These are phyloP conservation scores for Stegophylla sp. DNA, from an alignment of 2,888 invertebrate genomes.

Conservation along the genomic window DNA sequence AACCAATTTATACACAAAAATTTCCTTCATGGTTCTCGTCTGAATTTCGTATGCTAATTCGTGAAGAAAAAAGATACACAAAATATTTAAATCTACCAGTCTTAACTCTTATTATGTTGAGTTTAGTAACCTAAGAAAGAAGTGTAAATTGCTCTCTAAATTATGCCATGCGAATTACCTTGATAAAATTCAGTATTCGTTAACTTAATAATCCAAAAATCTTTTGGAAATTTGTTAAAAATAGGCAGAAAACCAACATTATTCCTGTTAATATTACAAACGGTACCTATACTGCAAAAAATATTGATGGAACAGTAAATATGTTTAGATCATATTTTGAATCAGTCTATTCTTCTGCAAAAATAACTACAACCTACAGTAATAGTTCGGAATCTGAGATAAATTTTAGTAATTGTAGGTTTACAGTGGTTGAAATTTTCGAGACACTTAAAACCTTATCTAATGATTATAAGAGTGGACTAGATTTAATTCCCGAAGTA, in stretches of 20 bases:
- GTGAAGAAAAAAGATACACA: conserved; percentile 11
- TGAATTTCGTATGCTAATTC: conserved; percentile 11
- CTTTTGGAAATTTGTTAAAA: conserved; percentile 22
- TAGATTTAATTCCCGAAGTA: too few species aligned
- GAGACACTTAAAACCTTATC: too few species aligned
- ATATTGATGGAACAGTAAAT: neutral
- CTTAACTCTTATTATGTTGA: neutral
- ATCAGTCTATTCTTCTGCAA: conserved; percentile 11
- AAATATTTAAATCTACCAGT: conserved; percentile 12
- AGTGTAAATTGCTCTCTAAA: conserved; percentile 18
- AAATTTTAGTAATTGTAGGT: neutral
- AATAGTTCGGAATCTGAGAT: neutral
- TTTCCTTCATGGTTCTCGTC: neutral
- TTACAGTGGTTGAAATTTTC: neutral
- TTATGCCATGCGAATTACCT: conserved; percentile 1
- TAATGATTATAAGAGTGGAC: too few species aligned
- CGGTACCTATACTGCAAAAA: neutral
- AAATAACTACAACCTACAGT: neutral
- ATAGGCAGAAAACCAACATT: conserved; percentile 20
- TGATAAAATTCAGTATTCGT: conserved; percentile 9
- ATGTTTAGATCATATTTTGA: conserved; percentile 12
- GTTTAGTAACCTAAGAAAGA: neutral
- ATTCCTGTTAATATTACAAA: conserved; percentile 15
- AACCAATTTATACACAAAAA: neutral
- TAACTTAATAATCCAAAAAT: conserved; percentile 14